Evolutionary conservation across 2,888 invertebrate species (phyloP), one percentile per base, ranked within the genome.

Genomic region (Cylloceria caligata): DNA sequence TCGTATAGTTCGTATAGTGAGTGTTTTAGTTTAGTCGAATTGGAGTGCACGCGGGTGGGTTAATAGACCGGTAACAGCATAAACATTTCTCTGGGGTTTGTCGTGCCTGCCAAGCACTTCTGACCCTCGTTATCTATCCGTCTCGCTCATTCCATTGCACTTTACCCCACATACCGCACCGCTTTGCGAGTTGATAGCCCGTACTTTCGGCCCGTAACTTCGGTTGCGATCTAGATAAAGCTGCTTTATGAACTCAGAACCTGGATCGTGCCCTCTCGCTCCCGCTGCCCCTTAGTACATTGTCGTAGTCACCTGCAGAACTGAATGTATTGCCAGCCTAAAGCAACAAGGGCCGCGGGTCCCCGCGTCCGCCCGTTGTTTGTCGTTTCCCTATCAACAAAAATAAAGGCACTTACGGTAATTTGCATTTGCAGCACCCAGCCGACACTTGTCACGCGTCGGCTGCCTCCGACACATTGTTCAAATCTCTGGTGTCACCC

Each of bases 171-270:
- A 19, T 76, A 36, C 34, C 36, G 3, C 30, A 69, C 67, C 72
- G 80, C 68, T 83, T 83, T 74, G 84, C 78, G 83, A 88, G 85
- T 89, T 89, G 89, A 89, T 88, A 89, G 87, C 81, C 83, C 79
- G 86, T 89, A 86, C 87, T 88, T 88, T 87, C 73, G 83, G 81
- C 80, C 80, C 87, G 85, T 88, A 89, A 88, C 87, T 88, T 80
- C 42, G 64, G 71, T 71, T 83, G 80, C 86, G 86, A 88, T 89
- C 87, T 82, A 88, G 88, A 90, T 88, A 88, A 87, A 88, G 86
- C 86, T 88, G 80, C 85, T 88, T 88, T 85, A 88, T 88, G 87
- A 88, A 87, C 80, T 83, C 84, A 62, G 67, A 42, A 7, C 24
- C 76, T 75, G 79, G 86, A 83, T 45, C 52, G 49, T 49, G 42